Percentiles rank a stretch among this genome's conserved stretches.
Conservation (phyloP, 1,140 invertebrate species). For the Sitobion miscanthi region DNA sequence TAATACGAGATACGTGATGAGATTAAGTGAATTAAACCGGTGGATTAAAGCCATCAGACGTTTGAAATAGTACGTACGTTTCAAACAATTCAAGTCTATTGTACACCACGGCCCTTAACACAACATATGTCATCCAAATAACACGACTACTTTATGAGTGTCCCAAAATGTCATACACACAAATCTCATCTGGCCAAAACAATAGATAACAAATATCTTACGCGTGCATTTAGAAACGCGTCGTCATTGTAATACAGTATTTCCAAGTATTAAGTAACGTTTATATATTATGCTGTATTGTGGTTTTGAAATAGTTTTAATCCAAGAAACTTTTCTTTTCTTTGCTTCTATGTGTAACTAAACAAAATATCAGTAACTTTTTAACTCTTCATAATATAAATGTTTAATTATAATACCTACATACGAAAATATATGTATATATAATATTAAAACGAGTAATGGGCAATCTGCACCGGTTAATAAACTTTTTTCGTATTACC, state of each 20-base stretch:
- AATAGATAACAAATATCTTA: constrained; percentile 5
- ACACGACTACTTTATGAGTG: not conserved
- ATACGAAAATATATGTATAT: not conserved
- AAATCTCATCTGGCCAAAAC: not conserved
- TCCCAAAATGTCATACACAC: constrained; percentile 30
- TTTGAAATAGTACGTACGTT: not conserved
- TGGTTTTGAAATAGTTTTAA: not conserved
- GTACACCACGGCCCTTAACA: not conserved
- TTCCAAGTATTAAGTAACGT: not conserved
- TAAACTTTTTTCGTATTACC: not conserved
- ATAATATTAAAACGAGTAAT: not conserved
- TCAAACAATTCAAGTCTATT: not conserved
- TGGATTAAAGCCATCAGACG: not conserved
- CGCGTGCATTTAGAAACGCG: not conserved
- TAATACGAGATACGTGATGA: not conserved
- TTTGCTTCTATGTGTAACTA: not conserved
- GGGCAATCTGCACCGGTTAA: not conserved
- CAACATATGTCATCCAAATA: not conserved
- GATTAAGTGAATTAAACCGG: not conserved
- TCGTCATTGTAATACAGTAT: constrained; percentile 12
- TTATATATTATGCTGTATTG: not conserved
- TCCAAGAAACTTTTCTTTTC: not conserved
- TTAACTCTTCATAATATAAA: not conserved
- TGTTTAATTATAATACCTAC: not conserved
- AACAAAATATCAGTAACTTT: not conserved